These are phyloP conservation scores for Hedya salicella DNA, from an alignment of 2,888 invertebrate genomes.

Conservation along the genomic window DNA sequence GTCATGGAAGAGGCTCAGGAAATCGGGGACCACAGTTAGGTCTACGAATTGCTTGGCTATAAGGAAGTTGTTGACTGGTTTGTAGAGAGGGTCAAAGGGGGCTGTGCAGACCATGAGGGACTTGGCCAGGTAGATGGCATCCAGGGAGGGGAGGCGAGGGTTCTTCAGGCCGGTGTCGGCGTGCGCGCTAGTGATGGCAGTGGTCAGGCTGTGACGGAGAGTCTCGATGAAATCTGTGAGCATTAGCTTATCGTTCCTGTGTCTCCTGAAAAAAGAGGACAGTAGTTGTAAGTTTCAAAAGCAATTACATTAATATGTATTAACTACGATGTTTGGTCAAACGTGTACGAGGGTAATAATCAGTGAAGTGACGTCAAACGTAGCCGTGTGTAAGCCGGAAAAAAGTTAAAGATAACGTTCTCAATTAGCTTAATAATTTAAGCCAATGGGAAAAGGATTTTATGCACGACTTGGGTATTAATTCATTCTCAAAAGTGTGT, in stretches of 20 bases:
- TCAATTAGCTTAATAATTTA: too few relatives aligned
- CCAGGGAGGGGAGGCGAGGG: constrained; percentile 84
- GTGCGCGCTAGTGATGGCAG: constrained; percentile 57
- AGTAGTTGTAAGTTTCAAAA: too few relatives aligned
- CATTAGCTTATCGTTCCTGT: constrained; percentile 87
- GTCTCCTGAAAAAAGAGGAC: constrained; percentile 65
- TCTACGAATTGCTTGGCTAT: constrained; percentile 91
- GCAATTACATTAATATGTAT: too few relatives aligned
- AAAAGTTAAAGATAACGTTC: too few relatives aligned
- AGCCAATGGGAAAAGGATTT: too few relatives aligned
- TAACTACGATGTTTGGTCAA: too few relatives aligned
- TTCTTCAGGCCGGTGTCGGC: constrained; percentile 57
- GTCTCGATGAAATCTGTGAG: constrained; percentile 89
- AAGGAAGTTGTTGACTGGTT: constrained; percentile 90
- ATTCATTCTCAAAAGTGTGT: too few relatives aligned
- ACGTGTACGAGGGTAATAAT: too few relatives aligned
- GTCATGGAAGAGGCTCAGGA: constrained; percentile 93
- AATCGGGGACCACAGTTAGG: constrained; percentile 93
- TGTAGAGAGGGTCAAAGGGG: constrained; percentile 91
- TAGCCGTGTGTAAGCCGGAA: too few relatives aligned
- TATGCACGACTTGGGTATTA: too few relatives aligned
- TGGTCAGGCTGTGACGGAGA: constrained; percentile 86
- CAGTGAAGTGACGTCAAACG: too few relatives aligned
- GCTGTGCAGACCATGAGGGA: constrained; percentile 89
- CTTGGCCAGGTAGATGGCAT: constrained; percentile 89